Percentiles rank a stretch among this genome's conserved stretches.
phyloP scores from a whole-genome alignment of 2,113 vertebrate species.

The Polyodon spathula region DNA sequence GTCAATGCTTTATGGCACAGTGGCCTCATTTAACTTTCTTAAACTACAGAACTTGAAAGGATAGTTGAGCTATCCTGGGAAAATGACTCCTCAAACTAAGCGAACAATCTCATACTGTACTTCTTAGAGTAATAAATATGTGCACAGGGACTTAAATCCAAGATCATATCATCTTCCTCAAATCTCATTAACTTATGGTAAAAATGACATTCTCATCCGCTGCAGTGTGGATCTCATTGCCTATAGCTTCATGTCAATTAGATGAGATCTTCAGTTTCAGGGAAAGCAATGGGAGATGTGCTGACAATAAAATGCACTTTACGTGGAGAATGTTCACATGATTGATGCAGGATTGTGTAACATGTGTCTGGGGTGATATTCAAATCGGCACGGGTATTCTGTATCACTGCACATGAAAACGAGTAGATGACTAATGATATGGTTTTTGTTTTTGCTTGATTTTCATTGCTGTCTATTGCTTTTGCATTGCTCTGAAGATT shows the following conservation, averaged over 20 bases:
- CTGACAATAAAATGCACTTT: background rate
- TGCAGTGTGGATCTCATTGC: constrained; percentile 10
- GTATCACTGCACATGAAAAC: background rate
- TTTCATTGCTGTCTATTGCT: no score
- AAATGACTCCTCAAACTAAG: background rate
- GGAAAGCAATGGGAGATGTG: constrained; percentile 9
- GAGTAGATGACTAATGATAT: no score
- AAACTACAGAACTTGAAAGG: no score
- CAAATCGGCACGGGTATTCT: constrained; percentile 3
- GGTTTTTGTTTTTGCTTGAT: no score
- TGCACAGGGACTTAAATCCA: background rate
- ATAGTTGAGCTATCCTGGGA: background rate
- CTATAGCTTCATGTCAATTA: constrained; percentile 15
- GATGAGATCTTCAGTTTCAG: constrained; percentile 17
- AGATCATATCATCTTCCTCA: constrained; percentile 6
- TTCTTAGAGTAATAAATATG: background rate
- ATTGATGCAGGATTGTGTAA: constrained; percentile 14
- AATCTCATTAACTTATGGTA: constrained; percentile 22
- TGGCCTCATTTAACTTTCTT: no score
- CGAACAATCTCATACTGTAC: background rate
- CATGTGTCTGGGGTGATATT: constrained; percentile 9
- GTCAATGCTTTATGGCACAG: no score
- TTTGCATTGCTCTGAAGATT: no score
- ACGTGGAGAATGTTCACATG: constrained; percentile 5
- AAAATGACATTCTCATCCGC: constrained; percentile 20